These are phyloP conservation scores for Drosophila nigrodunni DNA, from an alignment of 1,140 invertebrate genomes.

Conservation along the genomic window DNA sequence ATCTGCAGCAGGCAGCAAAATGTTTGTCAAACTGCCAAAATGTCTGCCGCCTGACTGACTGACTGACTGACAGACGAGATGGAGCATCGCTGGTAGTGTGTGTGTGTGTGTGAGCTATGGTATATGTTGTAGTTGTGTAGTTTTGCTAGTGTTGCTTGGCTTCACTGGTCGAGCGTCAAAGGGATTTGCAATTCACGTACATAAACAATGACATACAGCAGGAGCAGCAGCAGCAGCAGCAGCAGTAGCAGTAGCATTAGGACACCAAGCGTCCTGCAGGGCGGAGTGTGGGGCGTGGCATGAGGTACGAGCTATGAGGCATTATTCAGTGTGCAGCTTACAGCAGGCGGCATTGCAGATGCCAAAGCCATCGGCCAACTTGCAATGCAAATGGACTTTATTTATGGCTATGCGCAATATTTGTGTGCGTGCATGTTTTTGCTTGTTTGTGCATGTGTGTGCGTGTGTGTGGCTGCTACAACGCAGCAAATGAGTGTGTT, in stretches of 20 bases:
- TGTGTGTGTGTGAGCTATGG: neutral
- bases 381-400: constrained; percentile 68
- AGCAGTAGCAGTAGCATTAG: constrained; percentile 11
- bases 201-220: constrained; percentile 64
- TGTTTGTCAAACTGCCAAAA: constrained; percentile 62
- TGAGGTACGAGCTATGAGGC: constrained; percentile 1
- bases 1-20: constrained; percentile 51
- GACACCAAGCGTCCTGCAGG: neutral
- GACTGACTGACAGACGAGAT: constrained; percentile 11
- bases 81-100: neutral
- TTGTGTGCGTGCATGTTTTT: constrained; percentile 7
- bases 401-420: constrained; percentile 58
- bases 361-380: constrained; percentile 49
- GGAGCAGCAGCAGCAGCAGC: constrained; percentile 18
- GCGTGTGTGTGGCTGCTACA: neutral
- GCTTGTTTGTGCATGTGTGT: neutral
- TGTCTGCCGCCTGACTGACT: constrained; percentile 42
- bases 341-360: constrained; percentile 41
- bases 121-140: neutral
- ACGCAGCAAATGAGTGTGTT: neutral
- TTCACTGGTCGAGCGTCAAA: constrained; percentile 37
- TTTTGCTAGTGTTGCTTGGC: neutral
- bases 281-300: neutral
- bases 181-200: constrained; percentile 66
- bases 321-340: constrained; percentile 22